Conservation (phyloP, 2,113 vertebrate species). For the Gopherus evgoodei region DNA sequence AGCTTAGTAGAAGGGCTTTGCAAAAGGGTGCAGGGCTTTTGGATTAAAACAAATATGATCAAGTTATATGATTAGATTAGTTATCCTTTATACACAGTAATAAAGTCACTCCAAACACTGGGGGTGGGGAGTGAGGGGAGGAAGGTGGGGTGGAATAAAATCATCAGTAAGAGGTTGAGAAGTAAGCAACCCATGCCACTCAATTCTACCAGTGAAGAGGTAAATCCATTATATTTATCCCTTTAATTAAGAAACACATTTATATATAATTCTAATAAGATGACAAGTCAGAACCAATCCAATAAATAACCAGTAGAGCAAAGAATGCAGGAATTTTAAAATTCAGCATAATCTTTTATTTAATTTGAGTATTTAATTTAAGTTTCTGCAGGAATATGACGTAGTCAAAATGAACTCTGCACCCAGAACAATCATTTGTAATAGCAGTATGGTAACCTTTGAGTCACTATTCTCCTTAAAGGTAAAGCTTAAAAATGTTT, state of each 20-base stretch:
- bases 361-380: neutral
- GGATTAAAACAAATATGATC: neutral
- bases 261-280: neutral
- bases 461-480: neutral
- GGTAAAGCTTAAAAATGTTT: neutral
- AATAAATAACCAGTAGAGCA: neutral
- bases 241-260: constrained; percentile 2
- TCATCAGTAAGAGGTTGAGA: neutral
- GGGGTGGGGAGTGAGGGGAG: neutral
- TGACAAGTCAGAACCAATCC: neutral
- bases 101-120: neutral
- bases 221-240: neutral
- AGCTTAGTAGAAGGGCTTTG: neutral
- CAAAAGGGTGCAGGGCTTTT: neutral
- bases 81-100: neutral
- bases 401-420: neutral
- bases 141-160: neutral
- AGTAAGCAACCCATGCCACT: neutral
- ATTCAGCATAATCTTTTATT: neutral
- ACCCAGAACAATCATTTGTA: neutral
- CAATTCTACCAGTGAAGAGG: rapidly evolving
- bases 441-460: neutral
- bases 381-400: neutral
- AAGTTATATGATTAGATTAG: neutral
- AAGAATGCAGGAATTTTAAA: neutral